These are phyloP conservation scores for Nymphalis polychloros DNA, from an alignment of 2,888 invertebrate species.

Conservation along the genomic window DNA sequence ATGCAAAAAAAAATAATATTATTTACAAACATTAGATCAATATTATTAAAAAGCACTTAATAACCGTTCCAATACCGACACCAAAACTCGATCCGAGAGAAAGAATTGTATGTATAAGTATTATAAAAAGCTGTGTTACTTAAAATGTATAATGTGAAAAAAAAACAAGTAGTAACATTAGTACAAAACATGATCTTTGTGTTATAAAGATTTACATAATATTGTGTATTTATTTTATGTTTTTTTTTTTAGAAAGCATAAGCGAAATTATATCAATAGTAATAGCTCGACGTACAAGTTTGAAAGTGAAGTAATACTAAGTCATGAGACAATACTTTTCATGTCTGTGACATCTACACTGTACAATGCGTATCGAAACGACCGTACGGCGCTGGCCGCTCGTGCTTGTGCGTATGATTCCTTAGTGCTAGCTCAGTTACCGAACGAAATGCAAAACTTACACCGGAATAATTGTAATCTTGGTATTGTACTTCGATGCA, in stretches of 20 bases:
- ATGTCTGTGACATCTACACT: slow-evolving; percentile 65
- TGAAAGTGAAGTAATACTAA: slow-evolving; percentile 63
- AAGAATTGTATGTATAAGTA: slow-evolving; percentile 27
- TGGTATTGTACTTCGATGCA: slow-evolving; percentile 12
- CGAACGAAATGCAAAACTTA: slow-evolving; percentile 12
- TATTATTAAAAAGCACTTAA: slow-evolving; percentile 72
- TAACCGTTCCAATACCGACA: slow-evolving; percentile 58
- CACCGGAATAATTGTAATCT: slow-evolving; percentile 12
- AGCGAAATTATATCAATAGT: slow-evolving; percentile 21
- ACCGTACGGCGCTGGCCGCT: slow-evolving; percentile 43
- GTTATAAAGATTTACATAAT: neutral
- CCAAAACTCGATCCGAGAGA: slow-evolving; percentile 52
- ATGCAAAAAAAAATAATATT: slow-evolving; percentile 72
- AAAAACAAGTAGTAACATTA: slow-evolving; percentile 12
- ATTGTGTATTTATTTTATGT: neutral
- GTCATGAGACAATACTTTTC: slow-evolving; percentile 54
- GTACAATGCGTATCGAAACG: slow-evolving; percentile 49
- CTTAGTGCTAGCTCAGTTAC: slow-evolving; percentile 20
- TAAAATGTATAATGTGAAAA: slow-evolving; percentile 36
- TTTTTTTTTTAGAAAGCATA: slow-evolving; percentile 17
- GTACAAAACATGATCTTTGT: slow-evolving; percentile 6
- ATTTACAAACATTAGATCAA: slow-evolving; percentile 72
- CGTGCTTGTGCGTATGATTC: slow-evolving; percentile 46
- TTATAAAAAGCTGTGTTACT: slow-evolving; percentile 34
- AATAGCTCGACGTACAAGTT: slow-evolving; percentile 42